Evolutionary conservation across 1,140 invertebrate species (phyloP).

Genomic region (Aphaenogaster floridana): DNA sequence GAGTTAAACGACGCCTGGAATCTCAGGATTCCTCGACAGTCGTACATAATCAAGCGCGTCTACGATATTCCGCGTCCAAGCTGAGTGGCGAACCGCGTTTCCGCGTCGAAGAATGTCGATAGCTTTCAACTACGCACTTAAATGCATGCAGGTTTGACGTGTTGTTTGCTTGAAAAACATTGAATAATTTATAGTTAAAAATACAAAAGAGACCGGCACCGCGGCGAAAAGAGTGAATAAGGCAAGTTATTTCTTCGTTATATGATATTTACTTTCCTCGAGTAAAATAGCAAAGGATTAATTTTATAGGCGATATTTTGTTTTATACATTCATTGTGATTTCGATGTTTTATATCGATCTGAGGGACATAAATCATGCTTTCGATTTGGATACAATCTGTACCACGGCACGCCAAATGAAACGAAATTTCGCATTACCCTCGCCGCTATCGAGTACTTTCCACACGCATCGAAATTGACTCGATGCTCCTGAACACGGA

Average conservation of each 20-base stretch:
- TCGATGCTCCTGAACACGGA: conserved; percentile 44
- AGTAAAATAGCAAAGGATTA: neutral
- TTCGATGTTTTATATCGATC: conserved; percentile 10
- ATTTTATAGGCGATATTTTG: neutral
- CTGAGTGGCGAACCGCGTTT: conserved; percentile 66
- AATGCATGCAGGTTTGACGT: conserved; percentile 30
- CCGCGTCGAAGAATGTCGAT: conserved; percentile 69
- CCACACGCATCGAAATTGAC: conserved; percentile 26
- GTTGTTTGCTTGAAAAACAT: conserved; percentile 14
- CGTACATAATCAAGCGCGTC: conserved; percentile 67
- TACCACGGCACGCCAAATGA: neutral
- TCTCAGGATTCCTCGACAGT: conserved; percentile 64
- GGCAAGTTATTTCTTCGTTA: neutral
- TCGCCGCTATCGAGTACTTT: conserved; percentile 11
- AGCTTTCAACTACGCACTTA: conserved; percentile 61
- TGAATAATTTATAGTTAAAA: conserved; percentile 41
- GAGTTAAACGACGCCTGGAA: conserved; percentile 66
- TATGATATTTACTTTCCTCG: neutral
- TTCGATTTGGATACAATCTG: neutral
- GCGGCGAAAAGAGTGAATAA: conserved; percentile 12
- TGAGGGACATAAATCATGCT: neutral
- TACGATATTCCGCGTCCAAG: conserved; percentile 36
- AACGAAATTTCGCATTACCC: neutral
- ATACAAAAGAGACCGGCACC: conserved; percentile 8
- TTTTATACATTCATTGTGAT: neutral